A percentile compares a stretch with the other conserved stretches of the same genome.
These are phyloP conservation scores for Panulirus ornatus DNA, from an alignment of 1,140 invertebrate genomes.

Conservation along the genomic window DNA sequence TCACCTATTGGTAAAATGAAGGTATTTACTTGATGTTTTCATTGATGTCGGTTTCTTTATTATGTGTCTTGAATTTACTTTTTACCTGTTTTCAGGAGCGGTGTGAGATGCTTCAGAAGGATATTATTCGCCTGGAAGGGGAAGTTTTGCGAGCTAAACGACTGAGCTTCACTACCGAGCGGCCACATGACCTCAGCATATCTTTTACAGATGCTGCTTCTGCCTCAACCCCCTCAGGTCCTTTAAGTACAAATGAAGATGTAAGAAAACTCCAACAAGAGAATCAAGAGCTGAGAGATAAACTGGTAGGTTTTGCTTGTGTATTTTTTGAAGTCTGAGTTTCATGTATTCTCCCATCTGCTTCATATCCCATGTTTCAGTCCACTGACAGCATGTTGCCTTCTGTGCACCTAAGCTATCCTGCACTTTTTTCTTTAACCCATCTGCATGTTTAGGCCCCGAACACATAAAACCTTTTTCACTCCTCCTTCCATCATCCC, in stretches of 20 bases:
- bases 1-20: too few relatives aligned
- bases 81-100: conserved; percentile 76
- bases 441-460: too few relatives aligned
- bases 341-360: too few relatives aligned
- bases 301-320: conserved; percentile 76
- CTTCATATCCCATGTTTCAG: too few relatives aligned
- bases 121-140: conserved; percentile 78
- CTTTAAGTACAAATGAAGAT: neutral
- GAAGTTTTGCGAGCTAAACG: conserved; percentile 78
- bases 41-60: too few relatives aligned
- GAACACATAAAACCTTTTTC: too few relatives aligned
- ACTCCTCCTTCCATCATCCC: too few relatives aligned
- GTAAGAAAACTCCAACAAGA: conserved; percentile 44
- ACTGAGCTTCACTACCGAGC: conserved; percentile 36
- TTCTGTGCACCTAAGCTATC: too few relatives aligned
- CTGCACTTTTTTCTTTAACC: too few relatives aligned
- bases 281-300: conserved; percentile 77
- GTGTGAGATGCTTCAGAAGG: conserved; percentile 78
- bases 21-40: too few relatives aligned
- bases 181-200: conserved; percentile 26
- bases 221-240: neutral
- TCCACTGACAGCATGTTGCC: too few relatives aligned
- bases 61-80: too few relatives aligned
- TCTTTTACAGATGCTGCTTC: conserved; percentile 50
- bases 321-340: neutral